Evolutionary conservation across 2,113 vertebrate genomes (phyloP).

Genomic region (Tympanuchus pallidicinctus): DNA sequence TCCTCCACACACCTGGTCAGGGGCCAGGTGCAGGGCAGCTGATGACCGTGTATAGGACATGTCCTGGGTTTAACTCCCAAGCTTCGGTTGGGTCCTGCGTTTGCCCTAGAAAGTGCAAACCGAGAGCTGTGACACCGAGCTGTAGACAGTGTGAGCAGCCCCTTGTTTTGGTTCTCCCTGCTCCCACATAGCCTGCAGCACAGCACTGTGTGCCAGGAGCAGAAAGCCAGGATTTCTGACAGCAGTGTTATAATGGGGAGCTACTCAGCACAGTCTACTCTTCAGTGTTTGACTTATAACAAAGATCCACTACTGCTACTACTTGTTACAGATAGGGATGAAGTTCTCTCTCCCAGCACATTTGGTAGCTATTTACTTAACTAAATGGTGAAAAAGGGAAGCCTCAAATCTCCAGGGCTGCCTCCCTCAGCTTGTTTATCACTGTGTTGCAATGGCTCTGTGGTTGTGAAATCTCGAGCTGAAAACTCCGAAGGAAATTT

Average conservation of each 20-base stretch:
- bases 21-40: not conserved
- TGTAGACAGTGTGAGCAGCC: not conserved
- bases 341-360: constrained; percentile 49
- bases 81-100: not conserved
- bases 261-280: not conserved
- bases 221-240: not conserved
- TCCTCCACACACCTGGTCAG: not conserved
- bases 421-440: constrained; percentile 71
- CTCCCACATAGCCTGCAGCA: not conserved
- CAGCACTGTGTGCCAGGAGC: not conserved
- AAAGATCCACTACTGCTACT: constrained; percentile 18
- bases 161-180: not conserved
- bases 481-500: constrained; percentile 75
- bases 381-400: constrained; percentile 62
- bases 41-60: not conserved
- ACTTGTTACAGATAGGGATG: constrained; percentile 20
- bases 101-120: not conserved
- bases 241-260: not conserved
- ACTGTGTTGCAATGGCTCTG: constrained; percentile 74
- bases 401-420: constrained; percentile 71
- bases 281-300: not conserved
- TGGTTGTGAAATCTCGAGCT: constrained; percentile 79
- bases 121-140: not conserved
- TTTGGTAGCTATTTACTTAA: constrained; percentile 75
- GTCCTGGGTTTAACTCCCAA: accelerated